A percentile compares a stretch with the other conserved stretches of the same genome.
Conservation (phyloP, 35 echinoderm and acorn worm species). For the Chiridota heheva region DNA sequence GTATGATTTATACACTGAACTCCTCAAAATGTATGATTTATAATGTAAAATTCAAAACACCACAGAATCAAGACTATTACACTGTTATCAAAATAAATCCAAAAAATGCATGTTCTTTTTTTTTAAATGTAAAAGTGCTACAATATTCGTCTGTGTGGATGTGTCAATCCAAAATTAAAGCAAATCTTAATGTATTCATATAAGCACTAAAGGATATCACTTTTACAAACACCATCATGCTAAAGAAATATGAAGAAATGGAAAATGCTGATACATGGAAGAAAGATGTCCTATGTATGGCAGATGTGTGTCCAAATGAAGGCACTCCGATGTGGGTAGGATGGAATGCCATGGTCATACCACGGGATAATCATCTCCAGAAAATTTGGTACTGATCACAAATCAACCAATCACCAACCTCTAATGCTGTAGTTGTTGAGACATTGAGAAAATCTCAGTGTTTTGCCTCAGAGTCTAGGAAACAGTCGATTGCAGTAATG, state of each 20-base stretch:
- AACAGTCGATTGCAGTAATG: slow-evolving; percentile 17
- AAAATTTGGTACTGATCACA: slow-evolving; percentile 21
- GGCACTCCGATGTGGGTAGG: slow-evolving; percentile 14
- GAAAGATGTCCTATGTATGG: slow-evolving; percentile 12
- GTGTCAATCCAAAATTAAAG: too few species aligned
- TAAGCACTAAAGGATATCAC: too few species aligned
- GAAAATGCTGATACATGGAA: neutral
- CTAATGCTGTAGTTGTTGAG: slow-evolving; percentile 22
- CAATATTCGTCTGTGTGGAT: too few species aligned
- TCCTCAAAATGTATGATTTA: too few species aligned
- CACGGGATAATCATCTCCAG: slow-evolving; percentile 3
- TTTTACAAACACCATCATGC: too few species aligned
- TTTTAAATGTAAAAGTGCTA: too few species aligned
- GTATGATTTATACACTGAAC: too few species aligned
- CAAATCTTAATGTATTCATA: too few species aligned
- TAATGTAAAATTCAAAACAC: too few species aligned
- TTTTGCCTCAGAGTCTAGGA: slow-evolving; percentile 9
- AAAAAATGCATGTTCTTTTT: too few species aligned
- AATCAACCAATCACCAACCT: slow-evolving; percentile 20
- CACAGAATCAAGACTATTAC: too few species aligned
- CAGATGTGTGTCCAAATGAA: slow-evolving; percentile 13
- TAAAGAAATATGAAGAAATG: slow-evolving; percentile 1
- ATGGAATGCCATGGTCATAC: slow-evolving; percentile 11
- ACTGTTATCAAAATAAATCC: too few species aligned
- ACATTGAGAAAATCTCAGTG: slow-evolving; percentile 6